Evolutionary conservation across 2,888 invertebrate species (phyloP).

Genomic region (Celastrina argiolus): DNA sequence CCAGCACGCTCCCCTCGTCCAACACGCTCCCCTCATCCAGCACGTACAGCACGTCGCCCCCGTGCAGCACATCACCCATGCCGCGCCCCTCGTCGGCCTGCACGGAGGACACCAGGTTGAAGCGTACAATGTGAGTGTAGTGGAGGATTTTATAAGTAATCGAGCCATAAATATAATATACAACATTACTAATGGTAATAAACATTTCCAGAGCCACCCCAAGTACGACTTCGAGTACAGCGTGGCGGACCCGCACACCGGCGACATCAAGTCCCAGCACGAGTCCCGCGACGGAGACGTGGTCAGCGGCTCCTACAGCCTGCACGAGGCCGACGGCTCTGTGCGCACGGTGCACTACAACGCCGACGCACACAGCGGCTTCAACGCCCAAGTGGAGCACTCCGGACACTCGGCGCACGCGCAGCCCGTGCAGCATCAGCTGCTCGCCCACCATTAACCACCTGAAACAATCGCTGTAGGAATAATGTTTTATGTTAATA

Average conservation of each 20-base stretch:
- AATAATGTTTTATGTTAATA: no score
- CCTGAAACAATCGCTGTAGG: background rate
- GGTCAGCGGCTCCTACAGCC: slow-evolving; percentile 80
- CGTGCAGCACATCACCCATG: slow-evolving; percentile 27
- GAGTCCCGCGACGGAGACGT: slow-evolving; percentile 81
- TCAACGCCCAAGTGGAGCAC: slow-evolving; percentile 78
- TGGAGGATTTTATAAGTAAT: background rate
- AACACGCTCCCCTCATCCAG: slow-evolving; percentile 26
- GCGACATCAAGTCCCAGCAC: slow-evolving; percentile 78
- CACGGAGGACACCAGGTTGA: slow-evolving; percentile 37
- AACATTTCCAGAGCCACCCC: slow-evolving; percentile 55
- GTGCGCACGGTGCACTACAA: slow-evolving; percentile 79
- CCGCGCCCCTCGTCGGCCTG: slow-evolving; percentile 27
- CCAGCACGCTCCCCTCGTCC: slow-evolving; percentile 36
- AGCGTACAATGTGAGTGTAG: slow-evolving; percentile 47
- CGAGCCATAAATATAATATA: no score
- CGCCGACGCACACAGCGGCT: slow-evolving; percentile 77
- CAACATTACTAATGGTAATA: background rate
- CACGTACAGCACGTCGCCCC: slow-evolving; percentile 17
- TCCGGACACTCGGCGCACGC: slow-evolving; percentile 72
- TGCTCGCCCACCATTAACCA: slow-evolving; percentile 27
- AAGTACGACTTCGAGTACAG: slow-evolving; percentile 75
- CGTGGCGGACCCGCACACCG: slow-evolving; percentile 74
- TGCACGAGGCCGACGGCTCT: slow-evolving; percentile 79
- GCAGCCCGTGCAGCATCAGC: slow-evolving; percentile 45